Percentiles rank a stretch among this genome's conserved stretches.
phyloP scores from a whole-genome alignment of 2,888 invertebrate genomes.

The Aelia acuminata region DNA sequence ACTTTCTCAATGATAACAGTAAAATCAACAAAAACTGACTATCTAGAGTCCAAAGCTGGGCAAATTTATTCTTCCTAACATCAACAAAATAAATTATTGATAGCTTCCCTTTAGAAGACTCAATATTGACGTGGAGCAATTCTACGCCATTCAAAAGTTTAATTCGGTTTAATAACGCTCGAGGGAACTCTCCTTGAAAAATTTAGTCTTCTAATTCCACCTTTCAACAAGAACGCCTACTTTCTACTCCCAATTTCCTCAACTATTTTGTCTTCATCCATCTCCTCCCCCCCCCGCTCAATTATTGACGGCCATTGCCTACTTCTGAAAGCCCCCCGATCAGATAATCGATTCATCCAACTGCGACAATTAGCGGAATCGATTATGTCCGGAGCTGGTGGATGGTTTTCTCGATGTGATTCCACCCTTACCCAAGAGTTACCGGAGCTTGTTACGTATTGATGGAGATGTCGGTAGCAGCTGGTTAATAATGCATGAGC shows the following conservation, averaged over 20 bases:
- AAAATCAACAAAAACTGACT: no score
- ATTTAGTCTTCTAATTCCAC: not conserved
- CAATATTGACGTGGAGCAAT: not conserved
- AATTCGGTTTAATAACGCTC: constrained; percentile 15
- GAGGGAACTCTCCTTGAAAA: not conserved
- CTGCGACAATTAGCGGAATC: not conserved
- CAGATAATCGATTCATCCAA: not conserved
- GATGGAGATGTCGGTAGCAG: not conserved
- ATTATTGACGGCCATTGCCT: not conserved
- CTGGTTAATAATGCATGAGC: not conserved
- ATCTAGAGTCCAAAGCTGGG: no score
- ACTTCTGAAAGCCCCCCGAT: not conserved
- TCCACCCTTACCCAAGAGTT: not conserved
- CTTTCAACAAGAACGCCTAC: not conserved
- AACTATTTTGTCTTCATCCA: not conserved
- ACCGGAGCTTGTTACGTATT: not conserved
- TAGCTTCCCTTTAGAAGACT: not conserved
- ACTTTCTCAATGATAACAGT: no score
- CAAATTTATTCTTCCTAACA: no score
- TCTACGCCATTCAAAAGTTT: not conserved
- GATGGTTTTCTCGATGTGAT: not conserved
- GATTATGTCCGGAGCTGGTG: not conserved
- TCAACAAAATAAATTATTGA: not conserved
- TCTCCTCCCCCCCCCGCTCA: not conserved
- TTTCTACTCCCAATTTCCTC: not conserved